Conservation (phyloP, 2,797 vertebrate species). For the Ctenosaura bakeri region DNA sequence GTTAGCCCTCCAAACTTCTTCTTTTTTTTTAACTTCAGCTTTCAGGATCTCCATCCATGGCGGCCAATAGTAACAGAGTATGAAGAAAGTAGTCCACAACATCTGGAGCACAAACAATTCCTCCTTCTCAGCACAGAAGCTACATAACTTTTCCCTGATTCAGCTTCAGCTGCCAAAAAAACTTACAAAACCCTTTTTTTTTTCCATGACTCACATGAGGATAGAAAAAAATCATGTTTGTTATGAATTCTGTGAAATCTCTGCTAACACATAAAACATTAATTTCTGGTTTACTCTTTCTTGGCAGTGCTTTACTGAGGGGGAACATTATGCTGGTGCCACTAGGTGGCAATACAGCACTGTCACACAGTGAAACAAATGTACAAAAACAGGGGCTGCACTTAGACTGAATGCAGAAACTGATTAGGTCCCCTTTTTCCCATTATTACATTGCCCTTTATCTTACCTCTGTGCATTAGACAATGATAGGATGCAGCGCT, state of each 20-base stretch:
- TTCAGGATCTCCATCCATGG: not conserved
- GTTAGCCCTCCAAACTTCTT: not conserved
- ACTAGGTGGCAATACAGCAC: constrained; percentile 48
- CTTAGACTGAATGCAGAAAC: not conserved
- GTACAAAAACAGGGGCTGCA: not conserved
- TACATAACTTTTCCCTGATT: not conserved
- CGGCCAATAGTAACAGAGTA: not conserved
- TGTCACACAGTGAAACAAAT: not conserved
- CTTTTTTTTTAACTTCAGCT: not conserved
- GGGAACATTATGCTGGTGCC: constrained; percentile 1
- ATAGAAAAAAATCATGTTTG: not conserved
- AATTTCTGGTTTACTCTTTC: not conserved
- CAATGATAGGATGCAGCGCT: not conserved
- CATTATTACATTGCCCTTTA: fast-evolving
- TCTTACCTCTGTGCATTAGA: not conserved
- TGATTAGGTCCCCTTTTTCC: fast-evolving
- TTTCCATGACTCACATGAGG: not conserved
- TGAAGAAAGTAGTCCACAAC: not conserved
- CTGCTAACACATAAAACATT: not conserved
- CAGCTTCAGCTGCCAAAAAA: not conserved
- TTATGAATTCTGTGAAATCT: not conserved
- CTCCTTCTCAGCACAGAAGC: not conserved
- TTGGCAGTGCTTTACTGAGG: not conserved
- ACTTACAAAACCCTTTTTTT: not conserved
- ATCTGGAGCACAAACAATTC: not conserved